These are phyloP conservation scores for Siniperca knerii DNA, from an alignment of 2,113 vertebrate species.

Conservation along the genomic window DNA sequence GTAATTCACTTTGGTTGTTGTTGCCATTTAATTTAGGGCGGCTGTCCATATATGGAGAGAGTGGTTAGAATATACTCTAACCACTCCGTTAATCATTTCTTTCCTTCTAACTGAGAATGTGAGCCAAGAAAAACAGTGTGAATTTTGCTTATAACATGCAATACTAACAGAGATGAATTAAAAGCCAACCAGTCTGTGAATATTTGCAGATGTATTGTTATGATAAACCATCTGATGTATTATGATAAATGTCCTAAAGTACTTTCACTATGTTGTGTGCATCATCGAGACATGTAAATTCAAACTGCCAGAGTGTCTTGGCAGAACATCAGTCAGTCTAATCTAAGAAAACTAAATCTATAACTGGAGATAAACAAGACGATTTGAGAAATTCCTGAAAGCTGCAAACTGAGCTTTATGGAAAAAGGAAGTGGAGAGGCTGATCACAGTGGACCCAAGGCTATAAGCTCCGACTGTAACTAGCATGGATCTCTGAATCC, in stretches of 20 bases:
- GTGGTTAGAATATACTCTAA: constrained; percentile 19
- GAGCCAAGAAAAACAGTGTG: constrained; percentile 13
- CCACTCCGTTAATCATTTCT: constrained; percentile 34
- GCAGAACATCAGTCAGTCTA: constrained; percentile 41
- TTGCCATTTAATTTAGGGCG: constrained; percentile 47
- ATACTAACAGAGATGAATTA: constrained; percentile 14
- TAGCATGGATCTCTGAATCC: constrained; percentile 50
- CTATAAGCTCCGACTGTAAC: constrained; percentile 39
- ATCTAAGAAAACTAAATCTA: constrained; percentile 47
- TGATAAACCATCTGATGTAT: constrained; percentile 18
- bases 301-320: constrained; percentile 41
- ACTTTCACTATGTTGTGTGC: constrained; percentile 12
- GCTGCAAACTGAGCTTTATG: constrained; percentile 29
- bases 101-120: background rate
- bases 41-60: constrained; percentile 31
- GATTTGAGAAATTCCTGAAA: constrained; percentile 35
- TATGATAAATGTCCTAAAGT: constrained; percentile 14
- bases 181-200: background rate
- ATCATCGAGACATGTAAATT: constrained; percentile 24
- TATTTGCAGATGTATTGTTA: constrained; percentile 16
- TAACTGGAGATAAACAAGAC: constrained; percentile 44
- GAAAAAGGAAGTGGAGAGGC: constrained; percentile 13
- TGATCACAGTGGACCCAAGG: constrained; percentile 16
- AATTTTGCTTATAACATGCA: constrained; percentile 12
- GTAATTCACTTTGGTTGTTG: constrained; percentile 47